These are phyloP conservation scores for Acrocephalus arundinaceus DNA, from an alignment of 2,113 vertebrate species.

Conservation along the genomic window DNA sequence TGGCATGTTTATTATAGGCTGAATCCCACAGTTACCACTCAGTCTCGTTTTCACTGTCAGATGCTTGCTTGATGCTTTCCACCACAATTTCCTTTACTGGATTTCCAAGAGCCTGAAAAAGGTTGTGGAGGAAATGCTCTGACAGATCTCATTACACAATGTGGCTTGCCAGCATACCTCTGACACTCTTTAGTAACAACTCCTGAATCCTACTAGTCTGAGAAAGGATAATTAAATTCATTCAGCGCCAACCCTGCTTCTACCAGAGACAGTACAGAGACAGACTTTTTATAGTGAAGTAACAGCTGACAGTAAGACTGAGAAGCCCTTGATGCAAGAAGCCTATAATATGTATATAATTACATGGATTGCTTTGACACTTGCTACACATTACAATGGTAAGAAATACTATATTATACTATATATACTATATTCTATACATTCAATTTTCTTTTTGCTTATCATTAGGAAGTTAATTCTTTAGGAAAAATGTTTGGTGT, in stretches of 20 bases:
- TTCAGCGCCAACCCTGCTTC: neutral
- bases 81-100: neutral
- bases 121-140: neutral
- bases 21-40: neutral
- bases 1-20: neutral
- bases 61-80: neutral
- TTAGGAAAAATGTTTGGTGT: neutral
- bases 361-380: neutral
- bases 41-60: neutral
- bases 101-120: slow-evolving; percentile 20
- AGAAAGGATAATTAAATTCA: slow-evolving; percentile 21
- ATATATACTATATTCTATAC: no score
- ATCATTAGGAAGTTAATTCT: neutral
- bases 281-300: slow-evolving; percentile 25
- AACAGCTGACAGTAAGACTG: neutral
- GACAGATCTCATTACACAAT: slow-evolving; percentile 18
- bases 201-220: neutral
- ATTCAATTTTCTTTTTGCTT: neutral
- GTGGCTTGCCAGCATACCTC: neutral
- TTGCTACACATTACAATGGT: neutral
- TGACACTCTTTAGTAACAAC: slow-evolving; percentile 31
- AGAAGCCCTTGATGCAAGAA: neutral
- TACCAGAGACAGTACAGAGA: neutral
- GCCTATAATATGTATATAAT: neutral
- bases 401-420: neutral